Base-by-base conservation (phyloP, 2,797 vertebrate genomes). In the Eulemur mongoz region DNA sequence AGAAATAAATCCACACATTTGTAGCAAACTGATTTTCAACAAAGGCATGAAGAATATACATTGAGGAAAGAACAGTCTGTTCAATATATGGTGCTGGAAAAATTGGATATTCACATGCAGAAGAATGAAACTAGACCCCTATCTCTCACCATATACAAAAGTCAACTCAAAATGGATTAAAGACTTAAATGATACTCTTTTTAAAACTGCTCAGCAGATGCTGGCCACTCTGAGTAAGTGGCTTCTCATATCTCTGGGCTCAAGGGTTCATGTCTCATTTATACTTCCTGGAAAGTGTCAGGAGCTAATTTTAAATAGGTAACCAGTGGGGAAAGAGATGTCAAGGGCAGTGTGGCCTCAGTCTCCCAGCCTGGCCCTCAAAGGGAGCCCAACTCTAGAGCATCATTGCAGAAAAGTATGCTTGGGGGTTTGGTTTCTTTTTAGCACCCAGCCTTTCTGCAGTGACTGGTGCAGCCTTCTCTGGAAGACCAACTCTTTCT, bases 251-350 rank as follows among this genome's bases (percentile, higher is more conserved):
- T 94, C 85, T 91, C 73, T 27, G 57, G 25, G 35, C 32, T 86
- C 17, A 1, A 96, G 80, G 35, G 1, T 69, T 67, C 2, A 0
- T 35, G 45, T 81, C 79, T 84, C 50, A 76, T 85, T 70, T 91
- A 76, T 50, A 76, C 91, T 89, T 97, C 95, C 59, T 94, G 75
- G 89, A 96, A 92, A 97, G 73, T 91, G 23, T 92, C 61, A 52
- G 65, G 59, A 95, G 48, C 73, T 94, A 52, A 85, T 93, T 89
- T 65, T 76, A 94, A 95, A 72, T 73, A 48, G 72, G 43, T 35
- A 65, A 30, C 30, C 72, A 38, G 48, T 70, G 30, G 40, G 11
- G 45, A 94, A 89, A 61, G 38, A 73, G 48, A 92, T 91, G 23
- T 35, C 78, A 95, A 82, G 52, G 11, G 45, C 45, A 85, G 5